phyloP scores from a whole-genome alignment of 2,113 vertebrate species.

The Theropithecus gelada region DNA sequence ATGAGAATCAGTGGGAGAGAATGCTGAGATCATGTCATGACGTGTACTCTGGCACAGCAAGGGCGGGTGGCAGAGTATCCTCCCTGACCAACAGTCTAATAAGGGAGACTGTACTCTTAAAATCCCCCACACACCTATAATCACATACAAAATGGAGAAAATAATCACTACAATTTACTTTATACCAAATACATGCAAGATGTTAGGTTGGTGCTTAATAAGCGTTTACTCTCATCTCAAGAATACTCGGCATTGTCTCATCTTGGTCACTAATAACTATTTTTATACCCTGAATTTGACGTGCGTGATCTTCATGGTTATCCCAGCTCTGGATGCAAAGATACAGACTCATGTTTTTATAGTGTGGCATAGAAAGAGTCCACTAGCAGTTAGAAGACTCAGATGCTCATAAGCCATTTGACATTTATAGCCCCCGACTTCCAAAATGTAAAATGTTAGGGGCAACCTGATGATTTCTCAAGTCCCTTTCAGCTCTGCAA shows the following conservation, averaged over 20 bases:
- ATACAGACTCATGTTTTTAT: background rate
- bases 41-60: background rate
- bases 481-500: background rate
- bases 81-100: background rate
- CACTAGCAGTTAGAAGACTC: background rate
- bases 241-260: background rate
- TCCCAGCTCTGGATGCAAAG: background rate
- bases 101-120: background rate
- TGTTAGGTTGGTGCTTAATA: background rate
- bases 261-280: background rate
- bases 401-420: background rate
- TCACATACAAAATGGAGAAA: background rate
- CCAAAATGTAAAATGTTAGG: background rate
- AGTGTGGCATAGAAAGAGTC: background rate
- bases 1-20: background rate
- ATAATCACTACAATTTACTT: background rate
- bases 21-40: background rate
- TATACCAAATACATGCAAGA: background rate
- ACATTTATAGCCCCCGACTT: background rate
- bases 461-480: background rate
- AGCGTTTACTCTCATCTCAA: background rate
- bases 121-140: background rate
- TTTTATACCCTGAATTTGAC: background rate
- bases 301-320: background rate
- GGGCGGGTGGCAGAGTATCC: background rate